Conservation (phyloP, 2,888 invertebrate species). For the Trichogramma evanescens region DNA sequence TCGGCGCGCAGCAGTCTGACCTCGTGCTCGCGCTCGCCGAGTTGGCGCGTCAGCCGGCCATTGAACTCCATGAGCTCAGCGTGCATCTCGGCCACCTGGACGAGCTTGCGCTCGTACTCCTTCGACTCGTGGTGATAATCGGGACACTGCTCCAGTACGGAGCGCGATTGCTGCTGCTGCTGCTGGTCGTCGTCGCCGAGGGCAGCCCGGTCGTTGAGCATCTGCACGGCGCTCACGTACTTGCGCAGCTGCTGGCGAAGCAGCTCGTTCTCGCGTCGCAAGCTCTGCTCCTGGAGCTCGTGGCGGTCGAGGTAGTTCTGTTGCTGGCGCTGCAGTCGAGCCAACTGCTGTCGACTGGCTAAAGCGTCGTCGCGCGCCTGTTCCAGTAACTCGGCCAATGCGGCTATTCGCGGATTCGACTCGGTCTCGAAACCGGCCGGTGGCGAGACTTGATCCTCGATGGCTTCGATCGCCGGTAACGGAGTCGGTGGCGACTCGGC, state of each 20-base stretch:
- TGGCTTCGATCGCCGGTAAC: conserved; percentile 37
- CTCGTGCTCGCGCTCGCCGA: conserved; percentile 35
- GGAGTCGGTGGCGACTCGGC: conserved; percentile 20
- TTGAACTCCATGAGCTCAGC: conserved; percentile 91
- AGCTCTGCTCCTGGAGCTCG: conserved; percentile 52
- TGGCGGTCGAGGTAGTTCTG: conserved; percentile 44
- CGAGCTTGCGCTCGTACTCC: conserved; percentile 77
- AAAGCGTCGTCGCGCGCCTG: conserved; percentile 42
- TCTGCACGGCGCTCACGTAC: conserved; percentile 83
- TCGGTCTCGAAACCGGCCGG: conserved; percentile 32
- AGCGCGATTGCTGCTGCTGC: conserved; percentile 45
- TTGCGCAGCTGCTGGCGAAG: conserved; percentile 78
- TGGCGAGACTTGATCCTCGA: conserved; percentile 34
- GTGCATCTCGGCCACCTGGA: conserved; percentile 92
- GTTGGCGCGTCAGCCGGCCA: conserved; percentile 66
- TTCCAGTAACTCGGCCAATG: conserved; percentile 39
- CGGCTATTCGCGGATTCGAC: conserved; percentile 35
- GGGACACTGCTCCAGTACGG: conserved; percentile 31
- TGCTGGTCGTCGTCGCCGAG: conserved; percentile 27
- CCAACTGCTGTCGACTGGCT: conserved; percentile 37
- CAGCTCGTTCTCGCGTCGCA: conserved; percentile 68
- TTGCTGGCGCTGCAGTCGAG: conserved; percentile 42
- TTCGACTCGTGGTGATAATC: conserved; percentile 63
- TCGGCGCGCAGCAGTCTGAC: conserved; percentile 58
- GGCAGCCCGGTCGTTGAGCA: conserved; percentile 52